Percentiles rank a stretch among this genome's conserved stretches.
phyloP scores from a whole-genome alignment of 2,888 invertebrate genomes.

The Exocentrus adspersus region DNA sequence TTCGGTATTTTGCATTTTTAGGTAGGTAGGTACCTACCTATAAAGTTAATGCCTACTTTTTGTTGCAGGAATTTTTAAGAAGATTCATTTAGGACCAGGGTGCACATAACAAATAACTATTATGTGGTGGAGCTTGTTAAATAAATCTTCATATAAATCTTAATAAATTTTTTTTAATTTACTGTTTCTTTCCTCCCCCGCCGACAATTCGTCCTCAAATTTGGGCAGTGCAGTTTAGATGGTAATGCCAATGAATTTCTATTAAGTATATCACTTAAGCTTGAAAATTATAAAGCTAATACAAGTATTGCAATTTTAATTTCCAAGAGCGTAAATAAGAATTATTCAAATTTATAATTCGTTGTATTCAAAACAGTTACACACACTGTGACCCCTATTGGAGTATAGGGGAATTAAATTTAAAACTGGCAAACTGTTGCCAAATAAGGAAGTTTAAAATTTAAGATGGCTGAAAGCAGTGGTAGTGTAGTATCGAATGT shows the following conservation, averaged over 20 bases:
- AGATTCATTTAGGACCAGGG: slow-evolving; percentile 29
- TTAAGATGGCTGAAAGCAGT: slow-evolving; percentile 62
- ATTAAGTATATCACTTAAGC: too few relatives aligned
- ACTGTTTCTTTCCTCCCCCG: too few relatives aligned
- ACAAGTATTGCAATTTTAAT: too few relatives aligned
- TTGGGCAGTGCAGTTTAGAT: too few relatives aligned
- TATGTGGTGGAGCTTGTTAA: slow-evolving; percentile 46
- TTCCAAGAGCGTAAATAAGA: too few relatives aligned
- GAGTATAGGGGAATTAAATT: slow-evolving; percentile 16
- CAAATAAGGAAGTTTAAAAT: slow-evolving; percentile 45
- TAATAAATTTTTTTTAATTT: slow-evolving; percentile 2
- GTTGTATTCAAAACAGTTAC: too few relatives aligned
- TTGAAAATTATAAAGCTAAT: too few relatives aligned
- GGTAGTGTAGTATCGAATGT: slow-evolving; percentile 60
- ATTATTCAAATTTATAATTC: too few relatives aligned
- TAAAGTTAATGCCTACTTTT: slow-evolving; percentile 38
- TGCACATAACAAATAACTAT: slow-evolving; percentile 24
- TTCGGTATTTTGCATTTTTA: too few relatives aligned
- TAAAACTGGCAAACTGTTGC: slow-evolving; percentile 35
- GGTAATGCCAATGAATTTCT: too few relatives aligned
- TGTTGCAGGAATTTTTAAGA: slow-evolving; percentile 61
- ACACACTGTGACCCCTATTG: slow-evolving; percentile 40
- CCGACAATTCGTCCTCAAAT: too few relatives aligned
- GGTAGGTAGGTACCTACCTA: too few relatives aligned
- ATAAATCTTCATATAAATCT: slow-evolving; percentile 52